These are phyloP conservation scores for Chelon labrosus DNA, from an alignment of 2,797 vertebrate genomes.

Conservation along the genomic window DNA sequence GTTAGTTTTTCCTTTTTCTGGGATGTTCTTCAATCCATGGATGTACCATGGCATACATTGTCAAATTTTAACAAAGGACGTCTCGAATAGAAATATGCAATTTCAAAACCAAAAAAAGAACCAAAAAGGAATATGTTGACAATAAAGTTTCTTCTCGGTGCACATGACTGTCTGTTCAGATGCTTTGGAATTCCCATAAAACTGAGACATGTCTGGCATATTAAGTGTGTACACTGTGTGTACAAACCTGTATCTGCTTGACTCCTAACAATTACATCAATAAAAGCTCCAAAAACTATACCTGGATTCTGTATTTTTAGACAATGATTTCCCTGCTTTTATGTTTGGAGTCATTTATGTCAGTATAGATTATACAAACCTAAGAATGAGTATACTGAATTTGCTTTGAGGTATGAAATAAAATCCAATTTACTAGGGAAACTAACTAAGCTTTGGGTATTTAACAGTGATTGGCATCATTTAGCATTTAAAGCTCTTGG, in stretches of 20 bases:
- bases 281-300: background rate
- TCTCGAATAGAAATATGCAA: slow-evolving; percentile 38
- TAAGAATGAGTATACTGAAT: background rate
- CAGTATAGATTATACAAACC: background rate
- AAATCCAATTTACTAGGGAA: no score
- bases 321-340: no score
- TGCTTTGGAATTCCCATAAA: slow-evolving; percentile 18
- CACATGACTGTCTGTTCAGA: slow-evolving; percentile 1
- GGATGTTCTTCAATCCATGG: slow-evolving; percentile 20
- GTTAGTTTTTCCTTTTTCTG: background rate
- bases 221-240: background rate
- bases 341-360: background rate
- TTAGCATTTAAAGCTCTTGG: no score
- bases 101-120: slow-evolving; percentile 38
- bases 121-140: slow-evolving; percentile 16
- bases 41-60: background rate
- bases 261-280: background rate
- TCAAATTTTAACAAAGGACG: slow-evolving; percentile 4
- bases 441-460: background rate
- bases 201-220: background rate
- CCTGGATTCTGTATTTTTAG: background rate
- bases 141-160: slow-evolving; percentile 15
- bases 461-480: background rate
- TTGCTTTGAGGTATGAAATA: background rate
- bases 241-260: background rate